phyloP scores from a whole-genome alignment of 2,797 vertebrate genomes.

The Lacerta viridis region DNA sequence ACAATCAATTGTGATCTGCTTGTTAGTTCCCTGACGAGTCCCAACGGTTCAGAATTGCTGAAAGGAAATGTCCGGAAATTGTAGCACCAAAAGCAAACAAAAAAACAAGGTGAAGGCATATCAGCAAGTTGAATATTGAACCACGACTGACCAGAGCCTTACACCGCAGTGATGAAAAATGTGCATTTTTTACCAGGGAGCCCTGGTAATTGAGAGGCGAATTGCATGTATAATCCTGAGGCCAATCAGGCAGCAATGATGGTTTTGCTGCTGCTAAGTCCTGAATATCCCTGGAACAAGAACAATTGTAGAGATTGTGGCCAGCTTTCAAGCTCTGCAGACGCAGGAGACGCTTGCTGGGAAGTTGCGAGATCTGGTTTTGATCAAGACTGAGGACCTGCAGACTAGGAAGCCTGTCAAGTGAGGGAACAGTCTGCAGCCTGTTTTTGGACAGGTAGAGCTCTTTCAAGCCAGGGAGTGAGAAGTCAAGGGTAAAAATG shows the following conservation, averaged over 20 bases:
- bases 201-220: conserved; percentile 22
- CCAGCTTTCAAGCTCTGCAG: conserved; percentile 54
- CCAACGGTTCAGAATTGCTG: background rate
- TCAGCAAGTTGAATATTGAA: conserved; percentile 5
- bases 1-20: background rate
- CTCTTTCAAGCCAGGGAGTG: conserved; percentile 62
- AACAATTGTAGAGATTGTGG: conserved; percentile 70
- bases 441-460: conserved; percentile 78
- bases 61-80: background rate
- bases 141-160: fast-evolving
- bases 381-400: conserved; percentile 68
- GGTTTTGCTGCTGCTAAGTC: background rate
- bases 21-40: background rate
- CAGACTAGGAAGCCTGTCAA: conserved; percentile 51
- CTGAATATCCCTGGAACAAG: conserved; percentile 55
- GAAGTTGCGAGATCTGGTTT: conserved; percentile 62
- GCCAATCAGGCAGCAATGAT: conserved; percentile 68
- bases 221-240: conserved; percentile 60
- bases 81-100: background rate
- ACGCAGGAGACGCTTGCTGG: background rate
- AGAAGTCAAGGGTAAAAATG: conserved; percentile 53
- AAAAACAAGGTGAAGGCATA: background rate
- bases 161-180: conserved; percentile 48
- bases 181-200: conserved; percentile 45
- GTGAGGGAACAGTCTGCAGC: conserved; percentile 56